Base-by-base conservation (phyloP, 2,113 vertebrate genomes). In the Pseudopodoces humilis region DNA sequence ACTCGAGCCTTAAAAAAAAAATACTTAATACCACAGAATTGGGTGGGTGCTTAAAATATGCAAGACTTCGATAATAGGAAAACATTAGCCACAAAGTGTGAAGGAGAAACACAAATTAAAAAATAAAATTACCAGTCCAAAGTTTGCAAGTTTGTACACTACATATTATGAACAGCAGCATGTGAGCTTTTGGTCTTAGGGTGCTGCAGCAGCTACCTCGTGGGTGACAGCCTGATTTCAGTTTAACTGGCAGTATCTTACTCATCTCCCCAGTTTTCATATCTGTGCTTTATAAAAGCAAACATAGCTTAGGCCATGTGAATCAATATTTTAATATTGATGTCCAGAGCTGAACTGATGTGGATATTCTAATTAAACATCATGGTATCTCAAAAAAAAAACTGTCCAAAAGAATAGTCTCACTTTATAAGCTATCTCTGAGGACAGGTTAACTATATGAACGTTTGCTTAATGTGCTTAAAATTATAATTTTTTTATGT, bases 31-130 rank as follows among this genome's bases (percentile, higher is more conserved):
- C 85, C 93, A 96, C 96, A 94, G 88, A 93, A 86, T 52, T 95
- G 97, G 98, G 97, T 97, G 97, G 96, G 92, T 97, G 96, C 95
- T 95, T 90, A 97, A 97, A 98, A 97, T 96, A 98, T 98, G 98
- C 95, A 93, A 92, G 91, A 92, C 92, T 88, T 97, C 94, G 98
- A 98, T 98, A 98, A 98, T 97, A 92, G 95, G 94, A 97, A 97
- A 94, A 96, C 92, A 96, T 97, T 96, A 97, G 95, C 97, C 97
- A 97, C 97, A 97, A 96, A 97, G 94, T 94, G 77, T 96, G 95
- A 96, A 96, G 87, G 77, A 96, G 86, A 85, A 97, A 90, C 39
- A 80, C 60, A 52, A 92, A 91, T 85, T 79, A 37, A 88, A 94
- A 86, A 87, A 77, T 94, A 88, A 95, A 23, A 77, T 31, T 63